Evolutionary conservation across 2,797 vertebrate species (phyloP).

Genomic region (Valencia hispanica): DNA sequence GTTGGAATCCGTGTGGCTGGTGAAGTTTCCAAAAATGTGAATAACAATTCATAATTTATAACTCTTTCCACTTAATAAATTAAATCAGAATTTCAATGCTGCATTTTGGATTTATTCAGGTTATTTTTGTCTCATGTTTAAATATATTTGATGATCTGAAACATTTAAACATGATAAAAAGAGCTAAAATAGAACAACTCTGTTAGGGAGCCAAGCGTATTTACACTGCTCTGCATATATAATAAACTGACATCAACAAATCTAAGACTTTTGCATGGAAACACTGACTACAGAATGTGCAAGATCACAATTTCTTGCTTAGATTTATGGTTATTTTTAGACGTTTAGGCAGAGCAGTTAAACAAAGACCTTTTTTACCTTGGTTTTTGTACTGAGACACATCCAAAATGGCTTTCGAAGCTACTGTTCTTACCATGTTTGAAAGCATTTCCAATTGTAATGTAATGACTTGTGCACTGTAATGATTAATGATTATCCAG

Average conservation of each 20-base stretch:
- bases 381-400: conserved; percentile 29
- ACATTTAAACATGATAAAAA: neutral
- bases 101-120: neutral
- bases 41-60: neutral
- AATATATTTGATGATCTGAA: neutral
- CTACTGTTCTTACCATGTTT: conserved; percentile 50
- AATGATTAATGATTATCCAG: conserved; percentile 61
- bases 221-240: neutral
- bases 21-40: neutral
- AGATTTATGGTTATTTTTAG: conserved; percentile 26
- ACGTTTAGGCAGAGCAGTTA: conserved; percentile 23
- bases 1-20: neutral
- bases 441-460: conserved; percentile 50
- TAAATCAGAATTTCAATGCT: neutral
- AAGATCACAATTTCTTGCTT: conserved; percentile 22
- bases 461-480: conserved; percentile 42
- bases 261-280: neutral
- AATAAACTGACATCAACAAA: neutral
- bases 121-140: neutral
- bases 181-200: neutral
- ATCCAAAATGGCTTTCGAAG: conserved; percentile 37
- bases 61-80: neutral
- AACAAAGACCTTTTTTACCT: conserved; percentile 22
- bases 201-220: neutral
- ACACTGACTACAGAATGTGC: conserved; percentile 5